These are phyloP conservation scores for Torymus tubicola DNA, from an alignment of 2,888 invertebrate species.

Conservation along the genomic window DNA sequence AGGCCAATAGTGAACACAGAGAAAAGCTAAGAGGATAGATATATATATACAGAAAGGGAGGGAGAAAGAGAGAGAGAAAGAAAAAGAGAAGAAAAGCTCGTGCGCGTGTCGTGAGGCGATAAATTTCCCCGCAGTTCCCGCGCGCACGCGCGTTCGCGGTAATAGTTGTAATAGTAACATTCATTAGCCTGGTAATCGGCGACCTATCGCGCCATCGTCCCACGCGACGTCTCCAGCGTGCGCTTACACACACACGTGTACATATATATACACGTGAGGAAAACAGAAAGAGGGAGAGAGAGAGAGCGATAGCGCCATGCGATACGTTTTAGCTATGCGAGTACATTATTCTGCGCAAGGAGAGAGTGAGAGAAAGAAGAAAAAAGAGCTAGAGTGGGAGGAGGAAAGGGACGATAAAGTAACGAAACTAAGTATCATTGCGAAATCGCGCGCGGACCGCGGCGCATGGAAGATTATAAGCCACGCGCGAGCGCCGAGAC, in stretches of 20 bases:
- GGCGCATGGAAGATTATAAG: constrained; percentile 54
- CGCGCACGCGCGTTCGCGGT: constrained; percentile 14
- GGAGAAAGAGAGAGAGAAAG: constrained; percentile 39
- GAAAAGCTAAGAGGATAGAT: constrained; percentile 4
- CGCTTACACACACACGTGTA: constrained; percentile 49
- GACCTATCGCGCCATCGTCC: constrained; percentile 63
- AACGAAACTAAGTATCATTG: constrained; percentile 65
- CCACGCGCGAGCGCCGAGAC: constrained; percentile 40
- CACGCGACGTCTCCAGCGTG: constrained; percentile 61
- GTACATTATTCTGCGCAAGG: constrained; percentile 62
- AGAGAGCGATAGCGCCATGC: constrained; percentile 43
- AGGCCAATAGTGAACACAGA: constrained; percentile 22
- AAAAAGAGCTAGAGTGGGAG: not conserved
- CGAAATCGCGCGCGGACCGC: constrained; percentile 56
- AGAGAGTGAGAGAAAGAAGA: not conserved
- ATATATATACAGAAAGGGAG: not conserved
- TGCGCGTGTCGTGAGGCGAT: constrained; percentile 63
- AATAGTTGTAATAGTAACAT: constrained; percentile 59
- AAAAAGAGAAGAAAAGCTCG: constrained; percentile 41
- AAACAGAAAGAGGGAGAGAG: constrained; percentile 10
- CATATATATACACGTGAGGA: not conserved
- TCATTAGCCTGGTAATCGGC: constrained; percentile 64
- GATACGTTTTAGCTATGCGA: constrained; percentile 62
- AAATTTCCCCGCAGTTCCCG: constrained; percentile 57
- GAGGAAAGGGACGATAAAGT: constrained; percentile 61